Percentiles rank a stretch among this genome's conserved stretches.
phyloP scores from a whole-genome alignment of 2,888 invertebrate genomes.

The Eupelmus urozonus region DNA sequence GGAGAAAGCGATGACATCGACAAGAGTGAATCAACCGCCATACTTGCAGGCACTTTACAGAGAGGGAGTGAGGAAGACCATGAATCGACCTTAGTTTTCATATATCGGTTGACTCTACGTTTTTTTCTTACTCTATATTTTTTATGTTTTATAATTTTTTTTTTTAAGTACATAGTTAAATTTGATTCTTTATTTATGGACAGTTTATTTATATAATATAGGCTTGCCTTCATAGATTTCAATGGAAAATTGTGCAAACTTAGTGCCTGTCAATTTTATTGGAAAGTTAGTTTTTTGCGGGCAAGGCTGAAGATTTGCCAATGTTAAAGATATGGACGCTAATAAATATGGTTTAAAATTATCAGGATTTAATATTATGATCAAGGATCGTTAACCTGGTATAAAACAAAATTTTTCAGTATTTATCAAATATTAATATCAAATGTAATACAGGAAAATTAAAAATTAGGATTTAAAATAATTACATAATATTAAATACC shows the following conservation, averaged over 20 bases:
- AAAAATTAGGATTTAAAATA: no score
- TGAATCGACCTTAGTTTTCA: constrained; percentile 10
- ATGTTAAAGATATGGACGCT: no score
- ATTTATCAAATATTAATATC: no score
- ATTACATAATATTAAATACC: no score
- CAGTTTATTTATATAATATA: neutral
- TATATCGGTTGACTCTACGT: neutral
- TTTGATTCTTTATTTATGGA: neutral
- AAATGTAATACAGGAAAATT: no score
- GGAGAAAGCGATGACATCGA: neutral
- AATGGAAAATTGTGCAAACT: neutral
- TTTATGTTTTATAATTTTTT: neutral
- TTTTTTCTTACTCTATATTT: neutral
- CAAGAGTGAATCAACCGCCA: neutral
- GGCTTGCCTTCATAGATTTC: neutral
- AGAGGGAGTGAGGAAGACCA: constrained; percentile 3
- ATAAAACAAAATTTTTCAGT: no score
- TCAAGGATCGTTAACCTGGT: no score
- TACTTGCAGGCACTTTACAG: constrained; percentile 9
- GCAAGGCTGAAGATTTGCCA: no score
- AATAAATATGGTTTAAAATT: no score
- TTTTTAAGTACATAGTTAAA: neutral
- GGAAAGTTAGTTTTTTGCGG: constrained; percentile 3
- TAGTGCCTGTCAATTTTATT: neutral
- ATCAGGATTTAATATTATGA: no score